Base-by-base conservation (phyloP, 2,888 invertebrate species). In the Aleiodes testaceus region DNA sequence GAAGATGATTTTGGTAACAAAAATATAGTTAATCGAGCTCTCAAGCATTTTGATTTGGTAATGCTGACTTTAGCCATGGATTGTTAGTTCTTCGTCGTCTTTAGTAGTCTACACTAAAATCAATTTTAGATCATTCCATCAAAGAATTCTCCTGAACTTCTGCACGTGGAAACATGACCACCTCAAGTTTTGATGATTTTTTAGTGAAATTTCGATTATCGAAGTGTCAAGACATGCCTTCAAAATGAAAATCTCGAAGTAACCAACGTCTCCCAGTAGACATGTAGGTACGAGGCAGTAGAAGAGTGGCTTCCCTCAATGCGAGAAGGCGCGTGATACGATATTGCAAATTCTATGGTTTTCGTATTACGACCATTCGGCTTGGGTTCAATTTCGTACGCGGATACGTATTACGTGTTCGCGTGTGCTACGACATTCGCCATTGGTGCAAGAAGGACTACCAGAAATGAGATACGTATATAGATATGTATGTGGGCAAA, bases 291-390 rank as follows among this genome's bases (percentile, higher is more conserved):
- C 42, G 42, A 36, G 36, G 42, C 36, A 42, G 36, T 14, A 36
- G 59, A 36, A 59, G 59, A 59, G 59, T 7, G 42, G 42, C 59
- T 59, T 59, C 42, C 42, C 59, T 59, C 16, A 14, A 20, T 59
- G 59, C 64, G 52, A 72, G 71, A 75, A 73, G 47, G 71, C 67
- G 61, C 64, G 67, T 73, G 70, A 79, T 74, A 76, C 73, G 76
- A 81, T 81, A 82, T 82, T 82, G 81, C 80, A 77, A 78, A 79
- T 79, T 79, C 78, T 77, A 78, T 77, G 77, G 73, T 79, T 79
- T 80, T 79, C 77, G 79, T 80, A 79, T 79, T 79, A 76, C 74
- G 68, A 68, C 69, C 74, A 65, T 73, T 72, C 52, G 69, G 64
- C 61, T 16, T 73, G 30, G 69, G 66, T 79, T 78, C 79, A 78